Conservation (phyloP, 2,888 invertebrate genomes). For the Caenorhabditis imperialis region DNA sequence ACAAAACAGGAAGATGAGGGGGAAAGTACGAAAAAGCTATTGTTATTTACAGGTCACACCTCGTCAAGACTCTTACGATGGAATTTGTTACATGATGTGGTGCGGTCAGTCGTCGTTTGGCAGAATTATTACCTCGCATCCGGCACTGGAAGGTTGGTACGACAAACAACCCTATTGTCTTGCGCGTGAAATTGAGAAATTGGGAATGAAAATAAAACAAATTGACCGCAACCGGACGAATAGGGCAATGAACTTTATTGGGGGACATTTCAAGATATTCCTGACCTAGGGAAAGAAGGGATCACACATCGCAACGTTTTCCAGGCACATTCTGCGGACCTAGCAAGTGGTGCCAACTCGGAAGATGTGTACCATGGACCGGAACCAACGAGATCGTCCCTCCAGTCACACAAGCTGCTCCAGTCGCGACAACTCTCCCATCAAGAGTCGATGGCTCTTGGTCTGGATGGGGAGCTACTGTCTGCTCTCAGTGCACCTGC, state of each 20-base stretch:
- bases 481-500: constrained; percentile 74
- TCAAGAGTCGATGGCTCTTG: constrained; percentile 74
- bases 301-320: constrained; percentile 12
- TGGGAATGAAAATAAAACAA: constrained; percentile 10
- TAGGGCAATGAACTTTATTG: constrained; percentile 33
- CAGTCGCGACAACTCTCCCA: constrained; percentile 40
- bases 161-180: constrained; percentile 14
- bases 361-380: constrained; percentile 77
- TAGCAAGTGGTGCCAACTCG: constrained; percentile 76
- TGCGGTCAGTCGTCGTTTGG: constrained; percentile 76
- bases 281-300: constrained; percentile 8
- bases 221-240: constrained; percentile 40
- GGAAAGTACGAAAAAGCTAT: constrained; percentile 9
- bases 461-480: constrained; percentile 73
- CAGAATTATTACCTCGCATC: constrained; percentile 78
- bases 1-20: constrained; percentile 1
- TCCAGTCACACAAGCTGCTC: constrained; percentile 39
- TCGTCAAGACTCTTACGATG: constrained; percentile 75
- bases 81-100: constrained; percentile 78
- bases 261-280: constrained; percentile 9
- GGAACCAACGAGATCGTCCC: constrained; percentile 53
- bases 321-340: constrained; percentile 76
- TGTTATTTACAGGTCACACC: constrained; percentile 72
- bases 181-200: constrained; percentile 5
- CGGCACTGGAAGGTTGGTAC: constrained; percentile 69